Evolutionary conservation across 2,888 invertebrate species (phyloP).

Genomic region (Tuta absoluta): DNA sequence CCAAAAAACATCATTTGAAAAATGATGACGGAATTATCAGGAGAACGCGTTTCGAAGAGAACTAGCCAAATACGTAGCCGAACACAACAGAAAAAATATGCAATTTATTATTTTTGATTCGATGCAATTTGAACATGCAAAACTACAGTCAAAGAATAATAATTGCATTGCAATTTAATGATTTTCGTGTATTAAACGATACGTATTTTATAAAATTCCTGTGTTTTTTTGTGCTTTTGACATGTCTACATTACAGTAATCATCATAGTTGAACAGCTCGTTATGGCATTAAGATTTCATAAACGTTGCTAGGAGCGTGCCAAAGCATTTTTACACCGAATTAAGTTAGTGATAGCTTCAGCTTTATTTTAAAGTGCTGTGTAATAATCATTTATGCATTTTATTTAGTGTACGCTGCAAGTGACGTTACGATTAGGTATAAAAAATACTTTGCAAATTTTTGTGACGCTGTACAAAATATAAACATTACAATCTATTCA

Average conservation of each 20-base stretch:
- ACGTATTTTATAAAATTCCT: slow-evolving; percentile 35
- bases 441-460: too few species aligned
- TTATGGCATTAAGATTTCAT: slow-evolving; percentile 8
- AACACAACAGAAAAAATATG: background rate
- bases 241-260: slow-evolving; percentile 35
- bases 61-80: background rate
- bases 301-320: slow-evolving; percentile 5
- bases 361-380: background rate
- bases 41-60: too few species aligned
- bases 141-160: slow-evolving; percentile 19
- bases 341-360: slow-evolving; percentile 7
- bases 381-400: too few species aligned
- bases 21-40: too few species aligned
- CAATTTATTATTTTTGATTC: background rate
- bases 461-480: too few species aligned
- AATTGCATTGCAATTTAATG: slow-evolving; percentile 29
- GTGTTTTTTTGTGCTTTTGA: slow-evolving; percentile 31
- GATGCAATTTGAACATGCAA: slow-evolving; percentile 26
- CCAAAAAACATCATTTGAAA: too few species aligned
- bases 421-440: too few species aligned
- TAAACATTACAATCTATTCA: too few species aligned
- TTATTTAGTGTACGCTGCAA: too few species aligned
- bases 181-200: slow-evolving; percentile 31
- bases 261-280: slow-evolving; percentile 21
- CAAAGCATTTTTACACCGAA: slow-evolving; percentile 13